Evolutionary conservation across 2,797 vertebrate genomes (phyloP).

Genomic region (Poliocrania exsul): DNA sequence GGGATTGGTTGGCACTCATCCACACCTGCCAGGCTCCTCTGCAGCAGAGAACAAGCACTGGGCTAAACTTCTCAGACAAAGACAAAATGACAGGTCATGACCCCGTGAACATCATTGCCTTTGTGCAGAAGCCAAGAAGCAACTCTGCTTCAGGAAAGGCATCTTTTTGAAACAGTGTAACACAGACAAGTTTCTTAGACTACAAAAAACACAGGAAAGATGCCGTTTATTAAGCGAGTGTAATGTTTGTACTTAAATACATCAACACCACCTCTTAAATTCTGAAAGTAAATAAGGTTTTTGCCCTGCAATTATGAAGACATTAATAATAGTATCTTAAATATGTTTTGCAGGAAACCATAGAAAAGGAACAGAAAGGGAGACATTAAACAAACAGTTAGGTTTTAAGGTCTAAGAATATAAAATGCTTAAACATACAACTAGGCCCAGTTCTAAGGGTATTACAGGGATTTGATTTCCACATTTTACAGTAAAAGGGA

Average conservation of each 20-base stretch:
- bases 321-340: neutral
- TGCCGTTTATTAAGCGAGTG: neutral
- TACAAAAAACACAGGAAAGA: neutral
- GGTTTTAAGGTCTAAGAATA: neutral
- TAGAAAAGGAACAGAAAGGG: neutral
- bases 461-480: neutral
- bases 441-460: neutral
- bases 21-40: neutral
- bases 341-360: neutral
- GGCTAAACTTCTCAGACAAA: neutral
- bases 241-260: neutral
- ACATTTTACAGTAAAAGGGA: neutral
- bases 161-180: neutral
- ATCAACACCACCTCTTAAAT: neutral
- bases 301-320: neutral
- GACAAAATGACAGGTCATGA: rapidly evolving
- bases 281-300: neutral
- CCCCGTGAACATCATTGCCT: neutral
- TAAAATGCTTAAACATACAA: neutral
- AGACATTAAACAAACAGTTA: neutral
- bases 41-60: neutral
- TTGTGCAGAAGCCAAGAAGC: neutral
- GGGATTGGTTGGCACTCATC: neutral
- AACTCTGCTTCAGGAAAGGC: neutral
- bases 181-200: neutral